Evolutionary conservation across 2,888 invertebrate species (phyloP), one percentile per base, ranked within the genome.

Genomic region (Tetrapedia diversipes): DNA sequence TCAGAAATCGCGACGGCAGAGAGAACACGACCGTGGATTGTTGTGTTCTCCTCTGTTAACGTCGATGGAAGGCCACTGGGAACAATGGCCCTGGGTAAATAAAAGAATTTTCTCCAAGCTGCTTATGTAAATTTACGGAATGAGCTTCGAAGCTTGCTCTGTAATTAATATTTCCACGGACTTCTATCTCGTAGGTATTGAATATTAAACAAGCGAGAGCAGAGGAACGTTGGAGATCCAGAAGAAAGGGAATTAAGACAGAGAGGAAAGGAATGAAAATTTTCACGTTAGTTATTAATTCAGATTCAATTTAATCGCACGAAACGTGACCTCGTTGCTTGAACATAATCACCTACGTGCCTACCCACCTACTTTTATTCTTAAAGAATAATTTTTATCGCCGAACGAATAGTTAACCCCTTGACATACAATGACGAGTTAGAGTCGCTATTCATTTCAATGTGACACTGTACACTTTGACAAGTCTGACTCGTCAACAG

Each of bases 81-180:
- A 83, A 83, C 83, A 83, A 83, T 83, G 72, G 65, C 32, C 66
- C 16, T 59, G 47, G 71, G 81, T 79, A 82, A 83, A 79, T 72
- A 77, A 68, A 79, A 77, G 72, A 68, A 77, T 72, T 60, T 77
- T 72, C 63, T 56, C 41, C 49, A 63, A 61, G 34, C 70, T 66
- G 65, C 61, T 71, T 66, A 57, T 53, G 77, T 57, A 76, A 78
- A 78, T 76, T 71, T 49, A 57, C 66, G 49, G 63, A 76, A 78
- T 56, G 72, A 77, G 65, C 61, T 56, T 77, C 65, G 37, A 68
- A 68, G 72, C 77, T 54, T 47, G 47, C 59, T 45, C 66, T 34
- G 56, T 49, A 72, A 77, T 72, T 79, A 77, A 65, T 73, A 77
- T 77, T 68, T 71, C 77, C 29, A 59, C 34, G 54, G 41, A n/a